Evolutionary conservation across 2,888 invertebrate species (phyloP), one percentile per base, ranked within the genome.

Genomic region (Abrostola triplasia): DNA sequence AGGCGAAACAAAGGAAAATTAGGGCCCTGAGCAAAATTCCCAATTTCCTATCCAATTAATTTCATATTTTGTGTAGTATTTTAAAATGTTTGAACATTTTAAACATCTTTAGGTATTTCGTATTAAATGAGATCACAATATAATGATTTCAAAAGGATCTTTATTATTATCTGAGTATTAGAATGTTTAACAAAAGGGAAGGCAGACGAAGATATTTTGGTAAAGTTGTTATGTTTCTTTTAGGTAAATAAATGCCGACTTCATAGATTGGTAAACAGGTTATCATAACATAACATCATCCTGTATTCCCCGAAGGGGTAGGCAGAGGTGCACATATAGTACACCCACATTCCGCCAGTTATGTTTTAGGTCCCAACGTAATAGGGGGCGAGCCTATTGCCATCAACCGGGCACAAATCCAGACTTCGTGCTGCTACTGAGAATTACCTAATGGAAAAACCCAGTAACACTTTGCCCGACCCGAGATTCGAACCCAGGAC

Each of bases 1-100:
- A 59, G 44, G 40, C 44, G 58, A 73, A 81, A 83, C 82, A 83
- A 81, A 78, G 74, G 71, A 56, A 79, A 79, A 69, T 67, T 73
- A 75, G 75, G 59, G 64, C 74, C 60, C 13, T 12, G 36, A 59
- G 77, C 68, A 0, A 59, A 55, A 66, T 64, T 44, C 60, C 56
- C 66, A 60, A 66, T 73, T 66, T 51, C 42, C 50, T 11, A 59
- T 69, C 75, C 74, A 81, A 84, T 81, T 81, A 76, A 77, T 79
- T 75, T 77, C 47, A 77, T 77, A 74, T 73, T 74, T 74, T 73
- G 63, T 64, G 60, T 52, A 50, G 55, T 59, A 59, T 63, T 44
- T 50, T 71, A 71, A 80, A 72, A 76, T 47, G 37, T 52, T 57
- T n/a, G 53, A 56, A 24, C 11, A 36, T 44, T 36, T 12, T 54